Conservation (phyloP, 1,140 invertebrate genomes). For the Drosophila willistoni region DNA sequence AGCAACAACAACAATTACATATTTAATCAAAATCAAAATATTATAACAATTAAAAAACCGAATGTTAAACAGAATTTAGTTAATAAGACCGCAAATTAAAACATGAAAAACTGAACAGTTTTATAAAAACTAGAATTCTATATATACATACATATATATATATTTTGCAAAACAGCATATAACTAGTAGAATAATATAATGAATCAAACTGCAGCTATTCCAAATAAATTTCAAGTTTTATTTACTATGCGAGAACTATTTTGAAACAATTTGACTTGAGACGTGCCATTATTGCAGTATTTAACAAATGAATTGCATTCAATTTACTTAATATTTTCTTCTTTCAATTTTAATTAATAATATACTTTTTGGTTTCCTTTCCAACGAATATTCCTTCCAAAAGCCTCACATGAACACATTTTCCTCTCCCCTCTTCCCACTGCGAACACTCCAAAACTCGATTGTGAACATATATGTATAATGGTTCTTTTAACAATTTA, state of each 20-base stretch:
- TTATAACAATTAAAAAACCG: slow-evolving; percentile 21
- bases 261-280: not conserved
- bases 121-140: slow-evolving; percentile 37
- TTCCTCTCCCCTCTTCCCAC: not conserved
- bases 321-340: not conserved
- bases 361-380: not conserved
- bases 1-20: slow-evolving; percentile 55
- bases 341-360: not conserved
- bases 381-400: too few species aligned
- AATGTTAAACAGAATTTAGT: slow-evolving; percentile 48
- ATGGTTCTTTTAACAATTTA: not conserved
- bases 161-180: slow-evolving; percentile 27
- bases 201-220: not conserved
- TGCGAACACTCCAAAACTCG: not conserved
- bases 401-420: too few species aligned
- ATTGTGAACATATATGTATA: not conserved
- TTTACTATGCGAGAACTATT: not conserved
- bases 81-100: slow-evolving; percentile 51
- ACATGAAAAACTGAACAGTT: slow-evolving; percentile 32
- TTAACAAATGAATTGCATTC: too few species aligned
- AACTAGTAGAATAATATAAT: slow-evolving; percentile 7
- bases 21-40: slow-evolving; percentile 71
- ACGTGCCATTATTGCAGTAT: not conserved
- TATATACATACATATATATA: slow-evolving; percentile 35
- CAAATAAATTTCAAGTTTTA: not conserved